Evolutionary conservation across 2,113 vertebrate genomes (phyloP).

Genomic region (Cettia cetti): DNA sequence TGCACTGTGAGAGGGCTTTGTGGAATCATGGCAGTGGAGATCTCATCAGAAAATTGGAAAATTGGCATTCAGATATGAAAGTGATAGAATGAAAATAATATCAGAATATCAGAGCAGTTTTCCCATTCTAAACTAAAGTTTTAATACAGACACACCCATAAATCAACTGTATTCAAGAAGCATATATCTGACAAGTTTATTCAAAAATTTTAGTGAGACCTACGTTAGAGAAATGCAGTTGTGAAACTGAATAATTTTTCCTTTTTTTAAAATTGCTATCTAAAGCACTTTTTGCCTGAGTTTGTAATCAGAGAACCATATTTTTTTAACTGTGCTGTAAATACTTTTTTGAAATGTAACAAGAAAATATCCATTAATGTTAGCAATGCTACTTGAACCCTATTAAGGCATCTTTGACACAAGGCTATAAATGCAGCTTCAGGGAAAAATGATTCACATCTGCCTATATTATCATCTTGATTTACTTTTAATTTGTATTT

Average conservation of each 20-base stretch:
- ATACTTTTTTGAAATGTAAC: neutral
- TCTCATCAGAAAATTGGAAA: neutral
- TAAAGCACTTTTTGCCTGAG: neutral
- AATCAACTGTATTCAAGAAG: neutral
- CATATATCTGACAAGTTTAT: neutral
- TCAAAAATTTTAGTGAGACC: neutral
- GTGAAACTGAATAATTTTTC: neutral
- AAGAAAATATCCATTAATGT: neutral
- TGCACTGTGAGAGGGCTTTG: neutral
- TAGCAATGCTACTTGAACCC: neutral
- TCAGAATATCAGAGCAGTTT: neutral
- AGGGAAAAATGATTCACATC: neutral
- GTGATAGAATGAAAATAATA: neutral
- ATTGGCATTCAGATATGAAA: neutral
- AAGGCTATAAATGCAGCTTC: neutral
- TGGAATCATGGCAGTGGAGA: neutral
- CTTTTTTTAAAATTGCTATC: neutral
- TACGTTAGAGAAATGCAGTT: neutral
- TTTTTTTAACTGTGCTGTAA: neutral
- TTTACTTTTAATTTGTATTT: slow-evolving; percentile 26
- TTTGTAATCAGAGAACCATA: neutral
- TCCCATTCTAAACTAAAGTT: neutral
- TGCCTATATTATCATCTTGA: neutral
- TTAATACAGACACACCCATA: neutral
- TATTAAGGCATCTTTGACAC: neutral